Evolutionary conservation across 2,113 vertebrate genomes (phyloP).

Genomic region (Micronycteris hirsuta): DNA sequence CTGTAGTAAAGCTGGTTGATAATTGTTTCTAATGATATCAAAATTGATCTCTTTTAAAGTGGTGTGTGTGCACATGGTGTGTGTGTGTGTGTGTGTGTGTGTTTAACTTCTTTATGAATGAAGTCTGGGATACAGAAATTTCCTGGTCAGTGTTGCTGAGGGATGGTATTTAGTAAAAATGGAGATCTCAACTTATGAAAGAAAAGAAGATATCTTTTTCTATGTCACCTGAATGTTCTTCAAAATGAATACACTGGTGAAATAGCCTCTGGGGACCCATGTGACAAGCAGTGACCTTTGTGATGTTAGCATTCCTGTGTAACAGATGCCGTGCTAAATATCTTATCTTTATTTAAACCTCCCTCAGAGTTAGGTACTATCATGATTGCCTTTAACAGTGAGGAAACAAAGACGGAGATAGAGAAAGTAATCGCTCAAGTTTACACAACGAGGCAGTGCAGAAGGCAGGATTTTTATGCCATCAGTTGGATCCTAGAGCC

Average conservation of each 20-base stretch:
- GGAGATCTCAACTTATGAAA: background rate
- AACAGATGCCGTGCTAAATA: background rate
- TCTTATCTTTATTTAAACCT: background rate
- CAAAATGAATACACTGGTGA: background rate
- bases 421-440: background rate
- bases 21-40: background rate
- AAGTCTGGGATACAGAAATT: background rate
- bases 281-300: background rate
- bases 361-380: background rate
- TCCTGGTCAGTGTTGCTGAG: background rate
- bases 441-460: background rate
- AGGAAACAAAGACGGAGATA: background rate
- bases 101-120: background rate
- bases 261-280: background rate
- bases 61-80: background rate
- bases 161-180: background rate
- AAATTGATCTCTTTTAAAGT: background rate
- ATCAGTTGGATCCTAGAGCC: background rate
- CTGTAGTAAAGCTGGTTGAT: background rate
- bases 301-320: background rate
- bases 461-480: background rate
- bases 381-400: background rate
- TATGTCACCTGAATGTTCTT: background rate
- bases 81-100: background rate
- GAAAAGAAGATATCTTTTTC: background rate